phyloP scores from a whole-genome alignment of 2,113 vertebrate genomes.

The Cyphomyrus plagiostoma region DNA sequence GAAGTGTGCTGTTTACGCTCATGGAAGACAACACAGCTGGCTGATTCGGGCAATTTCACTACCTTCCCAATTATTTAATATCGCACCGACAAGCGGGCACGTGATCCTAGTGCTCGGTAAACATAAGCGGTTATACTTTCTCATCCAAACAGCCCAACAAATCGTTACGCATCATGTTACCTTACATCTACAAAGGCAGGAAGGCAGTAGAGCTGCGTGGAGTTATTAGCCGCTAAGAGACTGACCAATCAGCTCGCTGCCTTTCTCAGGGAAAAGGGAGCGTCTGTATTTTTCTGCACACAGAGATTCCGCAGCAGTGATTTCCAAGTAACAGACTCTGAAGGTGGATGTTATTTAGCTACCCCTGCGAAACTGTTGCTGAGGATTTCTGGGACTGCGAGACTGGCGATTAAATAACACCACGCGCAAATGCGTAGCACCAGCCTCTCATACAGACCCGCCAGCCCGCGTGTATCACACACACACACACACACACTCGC shows the following conservation, averaged over 20 bases:
- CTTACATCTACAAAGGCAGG: not conserved
- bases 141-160: not conserved
- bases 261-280: not conserved
- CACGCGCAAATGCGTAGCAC: not conserved
- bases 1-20: slow-evolving; percentile 6
- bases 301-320: not conserved
- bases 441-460: not conserved
- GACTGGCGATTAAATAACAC: not conserved
- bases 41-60: not conserved
- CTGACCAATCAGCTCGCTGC: not conserved
- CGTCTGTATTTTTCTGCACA: not conserved
- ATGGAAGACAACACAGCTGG: slow-evolving; percentile 11
- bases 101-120: not conserved
- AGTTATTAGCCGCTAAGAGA: not conserved
- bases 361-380: not conserved
- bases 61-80: slow-evolving; percentile 7
- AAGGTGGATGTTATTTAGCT: not conserved
- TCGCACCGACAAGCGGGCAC: not conserved
- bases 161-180: not conserved
- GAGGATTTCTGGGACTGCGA: not conserved
- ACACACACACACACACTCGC: not conserved
- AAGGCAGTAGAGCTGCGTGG: not conserved
- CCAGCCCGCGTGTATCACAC: not conserved
- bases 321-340: not conserved
- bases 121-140: not conserved